Evolutionary conservation across 2,113 vertebrate genomes (phyloP), one percentile per base, ranked within the genome.

Genomic region (Passer domesticus): DNA sequence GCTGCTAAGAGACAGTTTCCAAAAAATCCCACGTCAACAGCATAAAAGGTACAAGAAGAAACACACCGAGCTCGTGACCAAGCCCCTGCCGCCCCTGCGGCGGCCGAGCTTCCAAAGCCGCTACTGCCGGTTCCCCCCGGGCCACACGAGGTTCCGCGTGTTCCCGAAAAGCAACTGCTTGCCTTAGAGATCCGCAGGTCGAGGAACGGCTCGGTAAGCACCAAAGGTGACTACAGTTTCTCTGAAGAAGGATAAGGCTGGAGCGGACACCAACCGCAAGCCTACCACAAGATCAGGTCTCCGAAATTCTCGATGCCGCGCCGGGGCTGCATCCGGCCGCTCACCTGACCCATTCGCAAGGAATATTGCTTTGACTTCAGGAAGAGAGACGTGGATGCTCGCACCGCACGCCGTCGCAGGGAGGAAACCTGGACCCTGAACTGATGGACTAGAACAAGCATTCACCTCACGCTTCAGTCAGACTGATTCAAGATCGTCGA

Each of bases 361-460:
- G 97, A 97, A 95, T 98, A 98, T 98, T 98, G 98, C 97, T 98
- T 97, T 92, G 96, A 96, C 95, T 96, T 91, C 92, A 96, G 95
- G 92, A 97, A 97, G 95, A 97, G 90, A 96, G 96, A 96, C 37
- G 46, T 25, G 94, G 95, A 91, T 85, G 97, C 95, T 96, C 58
- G 27, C 39, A 49, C 85, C 87, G 35, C 92, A 87, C 50, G 63
- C 62, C 41, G 56, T 88, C 56, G 25, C 81, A 68, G 86, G 76
- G 90, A 94, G 91, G 94, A 79, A 95, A 95, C 84, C 89, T 68
- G 55, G 72, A 56, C 82, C 79, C 94, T 89, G 96, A 76, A 91
- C 79, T 82, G 85, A 76, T 76, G 94, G 89, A 76, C 83, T 52
- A 43, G 75, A 74, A 93, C 64, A 93, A 94, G 95, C 95, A 91